These are phyloP conservation scores for Diplogasteroides magnus DNA, from an alignment of 1,140 invertebrate species.

Conservation along the genomic window DNA sequence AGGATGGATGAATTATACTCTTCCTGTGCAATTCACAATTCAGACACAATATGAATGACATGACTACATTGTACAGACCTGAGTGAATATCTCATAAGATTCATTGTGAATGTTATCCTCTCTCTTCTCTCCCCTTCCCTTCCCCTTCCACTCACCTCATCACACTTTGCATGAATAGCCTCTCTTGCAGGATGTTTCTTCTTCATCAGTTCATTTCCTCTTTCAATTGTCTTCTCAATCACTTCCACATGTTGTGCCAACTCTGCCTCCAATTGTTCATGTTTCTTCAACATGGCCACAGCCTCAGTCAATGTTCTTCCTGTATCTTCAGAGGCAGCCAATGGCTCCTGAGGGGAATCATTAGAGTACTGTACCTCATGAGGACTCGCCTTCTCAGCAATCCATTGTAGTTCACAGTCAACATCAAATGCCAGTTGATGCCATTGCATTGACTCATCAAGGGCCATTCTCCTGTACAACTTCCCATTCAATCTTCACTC, in stretches of 20 bases:
- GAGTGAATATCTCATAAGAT: no score
- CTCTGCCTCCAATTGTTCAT: conserved; percentile 80
- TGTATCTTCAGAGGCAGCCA: conserved; percentile 69
- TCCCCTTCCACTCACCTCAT: conserved; percentile 49
- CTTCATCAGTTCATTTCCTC: conserved; percentile 67
- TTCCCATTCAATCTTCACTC: no score
- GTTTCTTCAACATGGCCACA: conserved; percentile 84
- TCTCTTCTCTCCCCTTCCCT: not conserved
- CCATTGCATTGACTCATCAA: conserved; percentile 79
- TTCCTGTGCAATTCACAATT: no score
- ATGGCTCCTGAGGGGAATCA: conserved; percentile 59
- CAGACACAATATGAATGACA: no score
- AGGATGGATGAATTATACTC: no score
- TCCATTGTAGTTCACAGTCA: conserved; percentile 89
- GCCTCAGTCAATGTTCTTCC: conserved; percentile 78
- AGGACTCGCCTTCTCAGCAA: conserved; percentile 69
- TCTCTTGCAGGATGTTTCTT: conserved; percentile 71
- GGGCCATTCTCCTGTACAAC: conserved; percentile 32
- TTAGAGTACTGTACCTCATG: not conserved
- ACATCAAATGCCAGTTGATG: conserved; percentile 92
- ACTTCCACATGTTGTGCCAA: conserved; percentile 73
- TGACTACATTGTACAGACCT: no score
- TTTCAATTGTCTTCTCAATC: conserved; percentile 73
- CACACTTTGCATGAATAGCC: conserved; percentile 62
- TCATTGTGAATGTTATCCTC: no score